Conservation (phyloP, 1,140 invertebrate genomes). For the Hylaeus anthracinus region DNA sequence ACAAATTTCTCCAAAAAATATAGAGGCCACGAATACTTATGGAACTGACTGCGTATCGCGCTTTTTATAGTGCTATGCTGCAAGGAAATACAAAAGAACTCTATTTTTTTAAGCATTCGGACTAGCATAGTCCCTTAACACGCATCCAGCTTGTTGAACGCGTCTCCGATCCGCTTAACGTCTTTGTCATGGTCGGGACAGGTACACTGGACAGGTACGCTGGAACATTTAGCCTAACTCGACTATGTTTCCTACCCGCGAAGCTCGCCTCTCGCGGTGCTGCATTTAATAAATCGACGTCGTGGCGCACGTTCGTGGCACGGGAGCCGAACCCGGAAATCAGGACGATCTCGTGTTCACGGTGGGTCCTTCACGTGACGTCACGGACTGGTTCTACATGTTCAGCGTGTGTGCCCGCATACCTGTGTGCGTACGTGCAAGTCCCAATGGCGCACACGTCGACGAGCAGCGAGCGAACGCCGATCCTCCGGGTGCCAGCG, state of each 20-base stretch:
- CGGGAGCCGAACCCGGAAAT: slow-evolving; percentile 61
- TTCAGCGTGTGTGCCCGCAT: slow-evolving; percentile 17
- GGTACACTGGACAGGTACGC: background rate
- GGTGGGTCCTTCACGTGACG: slow-evolving; percentile 48
- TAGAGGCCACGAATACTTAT: no score
- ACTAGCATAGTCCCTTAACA: background rate
- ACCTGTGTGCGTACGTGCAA: slow-evolving; percentile 17
- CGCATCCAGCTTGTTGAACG: slow-evolving; percentile 1
- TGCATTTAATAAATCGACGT: slow-evolving; percentile 54
- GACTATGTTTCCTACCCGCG: background rate
- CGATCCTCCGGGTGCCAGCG: slow-evolving; percentile 35
- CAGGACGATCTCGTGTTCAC: slow-evolving; percentile 48
- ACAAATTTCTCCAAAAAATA: no score
- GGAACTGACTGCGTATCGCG: no score
- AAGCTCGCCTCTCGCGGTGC: background rate
- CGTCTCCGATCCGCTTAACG: slow-evolving; percentile 22
- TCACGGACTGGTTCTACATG: slow-evolving; percentile 56
- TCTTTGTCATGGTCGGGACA: slow-evolving; percentile 39
- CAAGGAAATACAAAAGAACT: no score
- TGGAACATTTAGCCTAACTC: slow-evolving; percentile 20
- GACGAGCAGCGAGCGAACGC: background rate
- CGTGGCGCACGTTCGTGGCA: slow-evolving; percentile 41
- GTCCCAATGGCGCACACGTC: background rate
- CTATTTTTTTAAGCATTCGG: no score
- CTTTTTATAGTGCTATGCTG: no score